Evolutionary conservation across 2,113 vertebrate genomes (phyloP).

Genomic region (Semnornis frantzii): DNA sequence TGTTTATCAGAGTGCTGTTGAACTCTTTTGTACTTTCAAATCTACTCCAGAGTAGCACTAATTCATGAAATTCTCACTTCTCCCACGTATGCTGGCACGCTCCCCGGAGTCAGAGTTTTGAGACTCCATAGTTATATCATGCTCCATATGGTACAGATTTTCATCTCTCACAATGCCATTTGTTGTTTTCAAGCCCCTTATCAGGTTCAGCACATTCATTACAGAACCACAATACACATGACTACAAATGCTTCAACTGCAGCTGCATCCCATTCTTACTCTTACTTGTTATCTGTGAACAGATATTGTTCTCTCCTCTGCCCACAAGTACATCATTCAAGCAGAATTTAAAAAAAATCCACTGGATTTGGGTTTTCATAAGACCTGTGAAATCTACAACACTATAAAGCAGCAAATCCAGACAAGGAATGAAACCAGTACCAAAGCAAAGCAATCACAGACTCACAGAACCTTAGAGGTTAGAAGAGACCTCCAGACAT

Average conservation of each 20-base stretch:
- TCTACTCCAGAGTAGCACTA: constrained; percentile 46
- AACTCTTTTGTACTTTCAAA: constrained; percentile 57
- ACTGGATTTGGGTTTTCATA: background rate
- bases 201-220: constrained; percentile 45
- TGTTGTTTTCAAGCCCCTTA: constrained; percentile 45
- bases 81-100: constrained; percentile 18
- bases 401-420: background rate
- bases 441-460: background rate
- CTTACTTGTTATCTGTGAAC: background rate
- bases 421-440: background rate
- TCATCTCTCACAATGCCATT: constrained; percentile 2
- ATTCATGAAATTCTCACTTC: constrained; percentile 65
- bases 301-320: background rate
- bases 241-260: background rate
- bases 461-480: too few species aligned
- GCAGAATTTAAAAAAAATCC: background rate
- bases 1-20: background rate
- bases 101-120: constrained; percentile 35
- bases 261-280: background rate
- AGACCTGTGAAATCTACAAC: background rate
- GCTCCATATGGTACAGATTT: constrained; percentile 63
- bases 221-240: background rate
- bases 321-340: background rate
- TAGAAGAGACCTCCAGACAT: too few species aligned
- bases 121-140: constrained; percentile 12